phyloP scores from a whole-genome alignment of 30 jellyfish, hydroid and myxozoan species.

The Clytia hemisphaerica region DNA sequence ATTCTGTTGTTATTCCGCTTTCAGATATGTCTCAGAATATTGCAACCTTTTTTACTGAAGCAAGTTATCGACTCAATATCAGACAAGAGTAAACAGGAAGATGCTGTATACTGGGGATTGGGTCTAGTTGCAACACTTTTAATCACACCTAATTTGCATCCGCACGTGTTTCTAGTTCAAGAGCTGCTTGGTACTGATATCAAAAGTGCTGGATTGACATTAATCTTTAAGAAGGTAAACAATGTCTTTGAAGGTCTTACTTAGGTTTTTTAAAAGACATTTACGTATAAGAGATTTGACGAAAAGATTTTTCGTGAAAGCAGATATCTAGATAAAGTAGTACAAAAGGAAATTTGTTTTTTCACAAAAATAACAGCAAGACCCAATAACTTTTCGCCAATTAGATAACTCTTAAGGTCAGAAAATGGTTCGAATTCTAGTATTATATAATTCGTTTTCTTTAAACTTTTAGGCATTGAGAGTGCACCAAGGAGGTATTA shows the following conservation, averaged over 20 bases:
- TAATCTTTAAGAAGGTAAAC: constrained; percentile 54
- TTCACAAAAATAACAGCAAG: background rate
- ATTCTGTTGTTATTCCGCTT: too few relatives aligned
- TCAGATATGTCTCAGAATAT: too few relatives aligned
- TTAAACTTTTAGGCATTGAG: constrained; percentile 48
- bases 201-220: constrained; percentile 30
- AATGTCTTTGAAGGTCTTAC: background rate
- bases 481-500: constrained; percentile 37
- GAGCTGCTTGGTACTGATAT: constrained; percentile 38
- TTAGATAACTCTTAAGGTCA: too few relatives aligned
- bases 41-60: too few relatives aligned
- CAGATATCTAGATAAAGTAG: too few relatives aligned
- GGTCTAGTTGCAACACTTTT: constrained; percentile 6
- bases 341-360: too few relatives aligned
- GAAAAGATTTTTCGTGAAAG: too few relatives aligned
- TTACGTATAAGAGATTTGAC: too few relatives aligned
- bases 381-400: background rate
- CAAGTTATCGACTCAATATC: too few relatives aligned
- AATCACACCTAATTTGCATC: constrained; percentile 5
- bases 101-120: constrained; percentile 37
- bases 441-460: too few relatives aligned
- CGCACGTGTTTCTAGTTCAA: constrained; percentile 5
- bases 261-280: too few relatives aligned
- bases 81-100: background rate
- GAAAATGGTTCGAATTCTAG: too few relatives aligned